A percentile compares a stretch with the other conserved stretches of the same genome.
Conservation (phyloP, 2,113 vertebrate species). For the Dicrurus megarhynchus region DNA sequence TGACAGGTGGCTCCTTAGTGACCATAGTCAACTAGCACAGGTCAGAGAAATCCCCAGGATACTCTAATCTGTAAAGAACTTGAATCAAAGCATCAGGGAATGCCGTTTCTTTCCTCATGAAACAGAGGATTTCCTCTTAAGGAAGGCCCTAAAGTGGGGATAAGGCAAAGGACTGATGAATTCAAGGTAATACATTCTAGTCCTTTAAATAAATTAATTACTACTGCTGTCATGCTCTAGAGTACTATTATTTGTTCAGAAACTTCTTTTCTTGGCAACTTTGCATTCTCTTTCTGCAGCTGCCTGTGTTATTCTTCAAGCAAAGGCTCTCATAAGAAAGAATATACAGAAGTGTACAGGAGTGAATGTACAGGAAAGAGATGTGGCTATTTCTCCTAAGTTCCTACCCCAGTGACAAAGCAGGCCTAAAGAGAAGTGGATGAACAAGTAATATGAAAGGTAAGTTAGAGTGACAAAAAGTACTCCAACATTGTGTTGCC, state of each 20-base stretch:
- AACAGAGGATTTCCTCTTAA: not conserved
- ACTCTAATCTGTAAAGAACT: not conserved
- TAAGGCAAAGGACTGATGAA: not conserved
- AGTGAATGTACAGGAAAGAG: not conserved
- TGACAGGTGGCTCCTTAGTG: not conserved
- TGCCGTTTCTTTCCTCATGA: not conserved
- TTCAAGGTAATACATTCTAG: not conserved
- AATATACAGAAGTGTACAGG: rapidly evolving
- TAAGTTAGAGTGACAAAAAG: not conserved
- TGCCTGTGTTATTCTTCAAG: not conserved
- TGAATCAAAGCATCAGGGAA: not conserved
- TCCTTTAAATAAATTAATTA: not conserved
- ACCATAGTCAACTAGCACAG: not conserved
- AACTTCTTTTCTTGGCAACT: not conserved
- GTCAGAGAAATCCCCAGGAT: not conserved
- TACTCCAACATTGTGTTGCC: not conserved
- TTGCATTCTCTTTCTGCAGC: not conserved
- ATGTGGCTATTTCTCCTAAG: not conserved
- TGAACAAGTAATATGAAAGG: not conserved
- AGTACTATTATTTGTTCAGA: not conserved
- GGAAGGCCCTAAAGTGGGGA: not conserved
- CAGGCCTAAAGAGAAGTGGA: not conserved
- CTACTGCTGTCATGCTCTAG: not conserved
- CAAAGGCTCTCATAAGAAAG: not conserved
- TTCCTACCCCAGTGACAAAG: not conserved